These are phyloP conservation scores for Champsocephalus esox DNA, from an alignment of 2,797 vertebrate genomes.

Conservation along the genomic window DNA sequence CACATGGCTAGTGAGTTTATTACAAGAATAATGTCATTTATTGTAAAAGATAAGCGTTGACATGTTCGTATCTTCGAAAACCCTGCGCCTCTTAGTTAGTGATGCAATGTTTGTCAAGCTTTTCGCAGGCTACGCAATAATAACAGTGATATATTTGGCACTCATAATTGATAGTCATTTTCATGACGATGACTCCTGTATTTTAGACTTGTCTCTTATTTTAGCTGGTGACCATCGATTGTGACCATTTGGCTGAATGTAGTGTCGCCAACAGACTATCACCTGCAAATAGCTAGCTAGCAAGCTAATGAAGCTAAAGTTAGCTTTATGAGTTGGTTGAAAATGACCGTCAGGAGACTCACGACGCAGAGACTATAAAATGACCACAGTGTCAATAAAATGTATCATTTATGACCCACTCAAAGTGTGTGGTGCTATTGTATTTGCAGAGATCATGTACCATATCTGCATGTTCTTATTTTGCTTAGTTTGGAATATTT, in stretches of 20 bases:
- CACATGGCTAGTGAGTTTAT: not conserved
- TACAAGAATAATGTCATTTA: not conserved
- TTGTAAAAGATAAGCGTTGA: not conserved
- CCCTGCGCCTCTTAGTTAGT: not conserved
- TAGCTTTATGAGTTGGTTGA: not conserved
- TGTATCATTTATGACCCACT: too few species aligned
- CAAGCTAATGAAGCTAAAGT: not conserved
- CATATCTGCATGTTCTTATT: too few species aligned
- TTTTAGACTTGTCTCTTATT: not conserved
- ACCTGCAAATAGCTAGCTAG: not conserved
- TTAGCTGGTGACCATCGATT: not conserved
- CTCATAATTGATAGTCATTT: not conserved
- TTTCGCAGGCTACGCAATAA: too few species aligned
- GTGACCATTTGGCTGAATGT: not conserved
- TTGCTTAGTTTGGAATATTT: too few species aligned
- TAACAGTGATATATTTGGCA: not conserved
- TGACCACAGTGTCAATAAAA: not conserved
- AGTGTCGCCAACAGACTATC: not conserved
- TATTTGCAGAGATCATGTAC: too few species aligned
- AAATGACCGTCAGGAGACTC: not conserved
- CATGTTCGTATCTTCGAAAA: not conserved
- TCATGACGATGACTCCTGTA: not conserved
- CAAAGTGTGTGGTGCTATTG: too few species aligned
- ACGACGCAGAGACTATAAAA: not conserved
- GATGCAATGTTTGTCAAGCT: not conserved